Evolutionary conservation across 1,140 invertebrate genomes (phyloP).

Genomic region (Macrosteles quadrilineatus): DNA sequence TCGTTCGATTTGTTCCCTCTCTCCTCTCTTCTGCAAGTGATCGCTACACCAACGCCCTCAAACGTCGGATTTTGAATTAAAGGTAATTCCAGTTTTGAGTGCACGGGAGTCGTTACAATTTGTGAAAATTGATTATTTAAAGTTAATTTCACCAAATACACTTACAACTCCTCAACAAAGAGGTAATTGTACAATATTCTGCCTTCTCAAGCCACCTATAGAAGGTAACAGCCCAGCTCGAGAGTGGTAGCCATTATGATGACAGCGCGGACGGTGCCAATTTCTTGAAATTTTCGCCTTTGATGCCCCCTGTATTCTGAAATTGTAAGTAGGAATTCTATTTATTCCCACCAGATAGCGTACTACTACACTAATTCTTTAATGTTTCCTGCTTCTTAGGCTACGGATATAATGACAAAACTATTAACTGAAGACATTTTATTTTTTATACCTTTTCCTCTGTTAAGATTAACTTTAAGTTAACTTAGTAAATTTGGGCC

Average conservation of each 20-base stretch:
- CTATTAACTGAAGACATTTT: too few species aligned
- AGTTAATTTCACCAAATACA: too few species aligned
- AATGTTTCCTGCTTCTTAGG: too few species aligned
- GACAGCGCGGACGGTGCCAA: conserved; percentile 71
- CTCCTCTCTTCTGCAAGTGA: conserved; percentile 15
- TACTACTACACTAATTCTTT: conserved; percentile 35
- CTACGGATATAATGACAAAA: too few species aligned
- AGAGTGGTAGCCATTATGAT: conserved; percentile 59
- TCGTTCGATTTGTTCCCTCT: conserved; percentile 18
- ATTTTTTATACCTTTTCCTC: too few species aligned
- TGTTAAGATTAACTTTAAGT: too few species aligned
- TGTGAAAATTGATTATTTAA: not conserved
- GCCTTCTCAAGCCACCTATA: too few species aligned
- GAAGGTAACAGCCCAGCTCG: not conserved
- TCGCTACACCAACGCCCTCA: conserved; percentile 37
- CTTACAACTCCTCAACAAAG: too few species aligned
- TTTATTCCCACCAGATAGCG: conserved; percentile 58
- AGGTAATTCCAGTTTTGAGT: conserved; percentile 14
- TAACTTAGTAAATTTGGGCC: too few species aligned
- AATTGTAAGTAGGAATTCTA: conserved; percentile 59
- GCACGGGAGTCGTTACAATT: not conserved
- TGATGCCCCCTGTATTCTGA: conserved; percentile 67
- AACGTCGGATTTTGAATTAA: conserved; percentile 29
- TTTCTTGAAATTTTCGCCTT: conserved; percentile 67
- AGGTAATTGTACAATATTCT: too few species aligned